Evolutionary conservation across 2,113 vertebrate species (phyloP).

Genomic region (Loxodonta africana): DNA sequence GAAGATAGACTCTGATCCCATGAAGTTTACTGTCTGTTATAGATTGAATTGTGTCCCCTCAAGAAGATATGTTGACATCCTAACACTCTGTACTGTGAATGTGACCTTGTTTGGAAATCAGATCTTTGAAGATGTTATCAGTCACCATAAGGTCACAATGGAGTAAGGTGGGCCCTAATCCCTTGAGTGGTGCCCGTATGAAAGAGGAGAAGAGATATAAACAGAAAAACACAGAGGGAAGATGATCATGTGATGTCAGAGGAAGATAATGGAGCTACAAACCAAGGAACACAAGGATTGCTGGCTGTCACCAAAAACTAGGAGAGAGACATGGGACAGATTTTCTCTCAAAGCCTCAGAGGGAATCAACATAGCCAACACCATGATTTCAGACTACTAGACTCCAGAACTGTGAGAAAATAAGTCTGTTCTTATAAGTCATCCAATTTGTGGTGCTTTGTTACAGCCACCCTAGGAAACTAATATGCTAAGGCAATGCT

Average conservation of each 20-base stretch:
- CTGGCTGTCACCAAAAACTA: neutral
- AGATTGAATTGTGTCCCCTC: neutral
- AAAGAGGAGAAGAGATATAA: neutral
- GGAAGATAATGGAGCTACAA: neutral
- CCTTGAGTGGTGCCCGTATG: neutral
- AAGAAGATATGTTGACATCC: neutral
- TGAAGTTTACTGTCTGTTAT: neutral
- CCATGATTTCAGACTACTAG: neutral
- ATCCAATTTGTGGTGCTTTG: neutral
- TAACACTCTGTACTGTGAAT: neutral
- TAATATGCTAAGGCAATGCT: neutral
- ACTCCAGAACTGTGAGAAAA: neutral
- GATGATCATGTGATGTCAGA: neutral
- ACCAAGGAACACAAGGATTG: neutral
- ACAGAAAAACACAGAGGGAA: neutral
- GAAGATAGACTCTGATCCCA: neutral
- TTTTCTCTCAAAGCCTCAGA: neutral
- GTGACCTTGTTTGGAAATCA: neutral
- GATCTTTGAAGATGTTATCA: neutral
- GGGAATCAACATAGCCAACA: neutral
- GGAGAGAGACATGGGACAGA: neutral
- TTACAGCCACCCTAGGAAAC: neutral
- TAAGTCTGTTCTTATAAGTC: neutral
- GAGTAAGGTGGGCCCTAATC: neutral
- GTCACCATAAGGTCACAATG: neutral